These are phyloP conservation scores for Cheilosia urbana DNA, from an alignment of 2,888 invertebrate genomes.

Conservation along the genomic window DNA sequence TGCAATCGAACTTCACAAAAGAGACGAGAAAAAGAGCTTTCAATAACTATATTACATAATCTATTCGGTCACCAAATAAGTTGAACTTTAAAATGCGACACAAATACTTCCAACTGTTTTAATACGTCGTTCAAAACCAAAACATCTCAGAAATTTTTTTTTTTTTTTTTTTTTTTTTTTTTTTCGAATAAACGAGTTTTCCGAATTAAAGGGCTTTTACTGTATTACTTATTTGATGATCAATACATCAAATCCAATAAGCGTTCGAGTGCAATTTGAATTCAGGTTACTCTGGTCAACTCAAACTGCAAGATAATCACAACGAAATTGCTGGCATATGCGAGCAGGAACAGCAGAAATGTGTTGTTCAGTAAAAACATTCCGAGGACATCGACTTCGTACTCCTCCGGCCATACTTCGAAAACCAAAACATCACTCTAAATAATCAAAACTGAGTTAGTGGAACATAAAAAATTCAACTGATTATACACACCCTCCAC, in stretches of 20 bases:
- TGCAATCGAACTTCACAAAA: too few relatives aligned
- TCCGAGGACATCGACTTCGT: slow-evolving; percentile 78
- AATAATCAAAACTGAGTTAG: background rate
- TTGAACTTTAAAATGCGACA: too few relatives aligned
- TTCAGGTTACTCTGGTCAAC: slow-evolving; percentile 26
- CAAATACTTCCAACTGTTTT: too few relatives aligned
- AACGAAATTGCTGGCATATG: slow-evolving; percentile 80
- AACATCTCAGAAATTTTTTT: too few relatives aligned
- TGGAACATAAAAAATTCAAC: background rate
- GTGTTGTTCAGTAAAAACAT: slow-evolving; percentile 79
- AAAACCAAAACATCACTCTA: slow-evolving; percentile 44
- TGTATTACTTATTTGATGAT: too few relatives aligned
- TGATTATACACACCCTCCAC: slow-evolving; percentile 41
- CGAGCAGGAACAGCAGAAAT: slow-evolving; percentile 80
- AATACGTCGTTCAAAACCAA: background rate
- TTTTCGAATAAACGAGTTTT: too few relatives aligned
- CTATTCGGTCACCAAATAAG: too few relatives aligned
- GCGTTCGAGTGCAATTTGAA: background rate
- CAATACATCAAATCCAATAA: too few relatives aligned
- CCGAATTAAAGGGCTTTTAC: too few relatives aligned
- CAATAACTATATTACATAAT: too few relatives aligned
- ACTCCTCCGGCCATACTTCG: slow-evolving; percentile 73
- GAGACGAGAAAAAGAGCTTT: too few relatives aligned
- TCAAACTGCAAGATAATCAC: slow-evolving; percentile 80
- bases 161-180: too few relatives aligned